Evolutionary conservation across 2,888 invertebrate genomes (phyloP), one percentile per base, ranked within the genome.

Genomic region (Pseudococcus viburni): DNA sequence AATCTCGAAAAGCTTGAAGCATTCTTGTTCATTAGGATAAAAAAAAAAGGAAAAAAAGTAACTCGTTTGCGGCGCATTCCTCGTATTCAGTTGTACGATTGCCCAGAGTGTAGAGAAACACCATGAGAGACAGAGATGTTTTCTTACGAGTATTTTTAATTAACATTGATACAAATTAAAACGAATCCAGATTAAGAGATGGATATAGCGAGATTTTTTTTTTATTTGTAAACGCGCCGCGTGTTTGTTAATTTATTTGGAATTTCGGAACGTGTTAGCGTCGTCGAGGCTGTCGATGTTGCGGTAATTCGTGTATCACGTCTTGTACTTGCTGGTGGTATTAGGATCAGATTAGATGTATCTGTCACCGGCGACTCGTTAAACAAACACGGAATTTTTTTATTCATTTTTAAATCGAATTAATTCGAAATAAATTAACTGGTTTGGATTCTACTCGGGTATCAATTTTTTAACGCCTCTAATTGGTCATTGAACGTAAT

Each of bases 141-240:
- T 42, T 46, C 80, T 46, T 83, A 83, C 46, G 80, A 83, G 80
- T 83, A 46, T 83, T 83, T 83, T 83, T 83, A 83, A 83, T 83
- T 83, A 83, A 83, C 80, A 83, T 83, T 46, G 80, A 83, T 83
- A 83, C 80, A 83, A 83, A 83, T 83, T 83, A 83, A 83, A 83
- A 83, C 46, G 46, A 83, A 46, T 46, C 80, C 80, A 83, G 80
- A 83, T 83, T 83, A 83, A 42, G 46, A 83, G 80, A 83, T 46
- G 80, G 80, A 83, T 83, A 83, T 8, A 46, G 80, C 9, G 80
- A 46, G 42, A 83, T 46, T 83, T 46, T 42, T 51, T 73, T 33
- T 83, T 19, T 83, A 83, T 83, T 42, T 42, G 5, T 46, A 83
- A 83, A 83, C 80, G 19, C 42, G 80, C 80, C 80, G 80, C 80